Evolutionary conservation across 2,113 vertebrate genomes (phyloP).

Genomic region (Pterocles burchelli): DNA sequence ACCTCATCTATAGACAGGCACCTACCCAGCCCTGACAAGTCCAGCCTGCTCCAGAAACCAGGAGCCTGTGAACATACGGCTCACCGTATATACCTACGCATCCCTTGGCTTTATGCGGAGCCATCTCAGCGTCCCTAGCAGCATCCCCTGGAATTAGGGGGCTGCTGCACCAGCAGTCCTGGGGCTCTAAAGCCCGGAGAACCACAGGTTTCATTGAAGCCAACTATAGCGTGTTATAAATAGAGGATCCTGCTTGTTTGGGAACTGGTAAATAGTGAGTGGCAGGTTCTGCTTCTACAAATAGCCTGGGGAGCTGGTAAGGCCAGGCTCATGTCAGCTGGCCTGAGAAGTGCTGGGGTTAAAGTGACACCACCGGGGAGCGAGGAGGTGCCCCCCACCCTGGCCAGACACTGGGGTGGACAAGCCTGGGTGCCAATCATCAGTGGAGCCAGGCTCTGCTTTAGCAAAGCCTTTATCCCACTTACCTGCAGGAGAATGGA

Average conservation of each 20-base stretch:
- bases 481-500: not conserved
- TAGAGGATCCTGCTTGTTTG: conserved; percentile 37
- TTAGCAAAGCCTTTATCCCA: not conserved
- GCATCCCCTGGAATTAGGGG: not conserved
- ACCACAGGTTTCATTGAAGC: not conserved
- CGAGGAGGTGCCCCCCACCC: not conserved
- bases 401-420: not conserved
- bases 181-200: not conserved
- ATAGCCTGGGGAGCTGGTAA: not conserved
- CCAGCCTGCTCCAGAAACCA: not conserved
- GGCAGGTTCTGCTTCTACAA: not conserved
- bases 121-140: not conserved
- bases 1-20: not conserved
- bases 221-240: conserved; percentile 33
- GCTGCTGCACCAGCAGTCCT: not conserved
- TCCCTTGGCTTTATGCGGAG: not conserved
- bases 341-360: not conserved
- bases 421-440: accelerated
- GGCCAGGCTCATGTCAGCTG: not conserved
- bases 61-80: not conserved
- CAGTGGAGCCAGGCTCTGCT: not conserved
- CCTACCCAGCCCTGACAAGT: not conserved
- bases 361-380: not conserved
- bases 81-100: not conserved
- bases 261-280: accelerated